Base-by-base conservation (phyloP, 1,140 invertebrate genomes). In the Aphaenogaster ashmeadi region DNA sequence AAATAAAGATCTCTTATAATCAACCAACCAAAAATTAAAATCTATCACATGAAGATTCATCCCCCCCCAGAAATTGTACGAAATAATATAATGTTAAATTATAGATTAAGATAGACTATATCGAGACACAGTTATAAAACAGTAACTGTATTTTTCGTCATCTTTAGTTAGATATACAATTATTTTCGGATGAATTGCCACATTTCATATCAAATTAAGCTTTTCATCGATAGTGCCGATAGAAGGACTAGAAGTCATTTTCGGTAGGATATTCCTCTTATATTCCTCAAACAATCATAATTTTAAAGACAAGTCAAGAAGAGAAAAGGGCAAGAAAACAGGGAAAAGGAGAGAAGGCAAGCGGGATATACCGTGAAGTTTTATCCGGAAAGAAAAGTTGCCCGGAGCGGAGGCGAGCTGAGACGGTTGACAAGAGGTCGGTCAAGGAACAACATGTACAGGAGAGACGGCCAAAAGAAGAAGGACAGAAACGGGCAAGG, bases 371-470 rank as follows among this genome's bases (percentile, higher is more conserved):
- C 27, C 44, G 80, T 72, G 27, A 84, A 84, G 54, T 86, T 86
- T 86, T 81, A 81, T 86, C 75, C 69, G 84, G 58, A 87, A 72
- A 86, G 84, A 77, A 89, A 88, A 78, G 66, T 85, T 71, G 72
- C 85, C 77, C 41, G 52, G 41, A 60, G 77, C 36, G 21, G 56
- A 81, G 77, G 64, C 62, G 62, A 67, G 36, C 62, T 62, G 50
- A 86, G 74, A 36, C 64, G 77, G 85, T 87, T 87, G 85, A 87
- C 85, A 87, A 87, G 77, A 81, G 85, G 64, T 86, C 84, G 84
- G 84, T 87, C 85, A 69, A 80, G 85, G 60, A 80, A 80, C 85
- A 86, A 79, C 74, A 62, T 79, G 60, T 75, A 66, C 47, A 62
- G n/a, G 41, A 36, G 36, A 60, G 77, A 56, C 72, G 64, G 36